phyloP scores from a whole-genome alignment of 2,888 invertebrate genomes.

The Scelioninae gen. 2 region DNA sequence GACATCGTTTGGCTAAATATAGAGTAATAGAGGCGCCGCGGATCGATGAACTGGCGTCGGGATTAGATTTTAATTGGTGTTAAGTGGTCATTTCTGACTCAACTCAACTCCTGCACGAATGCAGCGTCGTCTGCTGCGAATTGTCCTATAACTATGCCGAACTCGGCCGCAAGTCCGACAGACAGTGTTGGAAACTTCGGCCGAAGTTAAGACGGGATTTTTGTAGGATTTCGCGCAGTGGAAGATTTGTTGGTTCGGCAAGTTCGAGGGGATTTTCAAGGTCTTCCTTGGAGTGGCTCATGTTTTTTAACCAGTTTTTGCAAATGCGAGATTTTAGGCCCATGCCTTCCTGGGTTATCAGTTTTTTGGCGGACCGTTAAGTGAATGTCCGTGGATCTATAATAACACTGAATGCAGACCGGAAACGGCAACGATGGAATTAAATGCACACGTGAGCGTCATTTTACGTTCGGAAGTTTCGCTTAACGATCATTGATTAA shows the following conservation, averaged over 20 bases:
- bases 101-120: constrained; percentile 10
- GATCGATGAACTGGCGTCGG: constrained; percentile 7
- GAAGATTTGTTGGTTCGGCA: constrained; percentile 5
- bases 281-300: constrained; percentile 9
- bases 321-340: background rate
- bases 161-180: constrained; percentile 14
- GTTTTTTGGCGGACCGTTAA: too few relatives aligned
- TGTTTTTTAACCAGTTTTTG: background rate
- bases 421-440: too few relatives aligned
- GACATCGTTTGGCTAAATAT: too few relatives aligned
- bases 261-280: constrained; percentile 12
- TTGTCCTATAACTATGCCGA: constrained; percentile 28
- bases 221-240: constrained; percentile 21
- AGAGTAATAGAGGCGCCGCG: background rate
- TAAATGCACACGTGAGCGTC: too few relatives aligned
- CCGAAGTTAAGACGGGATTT: constrained; percentile 18
- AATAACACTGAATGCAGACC: too few relatives aligned
- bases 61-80: constrained; percentile 42
- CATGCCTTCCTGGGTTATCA: too few relatives aligned
- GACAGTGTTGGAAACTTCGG: constrained; percentile 5
- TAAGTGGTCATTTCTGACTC: constrained; percentile 37
- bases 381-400: too few relatives aligned
- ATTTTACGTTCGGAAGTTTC: too few relatives aligned
- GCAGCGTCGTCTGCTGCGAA: constrained; percentile 1
- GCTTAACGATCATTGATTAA: too few relatives aligned